Evolutionary conservation across 2,113 vertebrate species (phyloP), one percentile per base, ranked within the genome.

Genomic region (Eulemur rufifrons): DNA sequence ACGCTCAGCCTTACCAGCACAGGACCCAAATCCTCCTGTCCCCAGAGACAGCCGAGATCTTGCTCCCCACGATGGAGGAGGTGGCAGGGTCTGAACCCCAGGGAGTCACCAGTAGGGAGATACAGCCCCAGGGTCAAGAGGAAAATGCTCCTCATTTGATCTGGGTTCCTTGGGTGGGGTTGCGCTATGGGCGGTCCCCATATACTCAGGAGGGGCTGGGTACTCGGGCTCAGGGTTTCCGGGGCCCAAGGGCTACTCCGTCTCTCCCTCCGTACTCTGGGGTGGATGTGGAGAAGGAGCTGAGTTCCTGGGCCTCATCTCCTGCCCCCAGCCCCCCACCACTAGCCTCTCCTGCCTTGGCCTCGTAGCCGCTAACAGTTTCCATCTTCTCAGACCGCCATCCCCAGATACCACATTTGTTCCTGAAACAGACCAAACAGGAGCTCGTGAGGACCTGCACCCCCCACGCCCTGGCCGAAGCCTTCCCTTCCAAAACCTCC

Each of bases 321-420:
- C 66, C 89, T 77, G 15, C 91, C 89, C 77, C 84, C 37, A 66
- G 66, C 32, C 59, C 92, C 42, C 54, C 89, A 52, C 86, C 66
- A 61, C 81, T 3, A 83, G 97, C 86, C 52, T 66, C 66, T 73
- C 98, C 96, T 97, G 99, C 99, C 99, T 99, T 99, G 94, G 99
- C 99, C 98, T 99, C 99, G 1, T 99, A 99, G 90, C 99, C 99
- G 1, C 99, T 99, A 95, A 99, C 99, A 80, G 98, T 89, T 97
- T 99, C 99, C 69, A 99, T 99, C 98, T 99, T 99, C 98, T 99
- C 99, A 0, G 99, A 99, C 80, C 99, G 99, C 99, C 99, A 99
- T 93, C 99, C 99, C 99, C 99, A 99, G 98, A 99, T 99, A 21
- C 99, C 99, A 2, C 99, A 99, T 93, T 99, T 99, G 98, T 99